Percentiles rank a stretch among this genome's conserved stretches.
Conservation (phyloP, 2,113 vertebrate species). For the Cyrtonyx montezumae region DNA sequence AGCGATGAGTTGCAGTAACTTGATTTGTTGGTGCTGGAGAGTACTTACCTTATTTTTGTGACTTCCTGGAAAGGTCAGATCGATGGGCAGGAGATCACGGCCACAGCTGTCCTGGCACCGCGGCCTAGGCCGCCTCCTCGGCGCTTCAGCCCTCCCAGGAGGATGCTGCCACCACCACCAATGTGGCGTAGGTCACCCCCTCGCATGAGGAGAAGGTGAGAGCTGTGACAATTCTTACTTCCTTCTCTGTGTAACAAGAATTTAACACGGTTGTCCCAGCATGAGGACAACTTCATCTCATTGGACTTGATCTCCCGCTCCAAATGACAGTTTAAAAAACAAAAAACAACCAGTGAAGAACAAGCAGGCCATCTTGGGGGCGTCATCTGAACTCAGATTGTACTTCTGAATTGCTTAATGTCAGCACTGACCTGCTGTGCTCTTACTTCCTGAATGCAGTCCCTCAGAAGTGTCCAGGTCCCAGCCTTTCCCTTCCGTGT, state of each 20-base stretch:
- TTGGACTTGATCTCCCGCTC: neutral
- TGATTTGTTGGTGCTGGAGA: neutral
- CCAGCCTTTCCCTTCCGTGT: neutral
- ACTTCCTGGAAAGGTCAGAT: slow-evolving; percentile 87
- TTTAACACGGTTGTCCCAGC: rapidly evolving
- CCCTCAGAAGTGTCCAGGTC: rapidly evolving
- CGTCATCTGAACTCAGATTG: neutral
- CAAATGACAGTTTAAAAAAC: neutral
- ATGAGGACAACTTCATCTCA: rapidly evolving
- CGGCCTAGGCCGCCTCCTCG: slow-evolving; percentile 85
- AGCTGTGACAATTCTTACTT: neutral
- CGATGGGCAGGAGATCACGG: slow-evolving; percentile 96
- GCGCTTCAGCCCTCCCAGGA: slow-evolving; percentile 88
- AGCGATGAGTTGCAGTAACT: neutral
- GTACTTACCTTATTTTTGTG: neutral
- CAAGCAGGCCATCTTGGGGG: neutral
- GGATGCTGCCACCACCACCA: slow-evolving; percentile 91
- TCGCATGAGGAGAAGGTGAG: slow-evolving; percentile 93
- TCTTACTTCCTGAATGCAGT: neutral
- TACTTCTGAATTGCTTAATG: neutral
- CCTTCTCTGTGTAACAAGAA: neutral
- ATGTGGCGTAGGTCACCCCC: slow-evolving; percentile 96
- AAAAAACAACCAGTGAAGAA: neutral
- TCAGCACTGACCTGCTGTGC: neutral
- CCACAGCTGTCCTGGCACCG: slow-evolving; percentile 90